Evolutionary conservation across 2,888 invertebrate genomes (phyloP), one percentile per base, ranked within the genome.

Genomic region (Brassicogethes aeneus): DNA sequence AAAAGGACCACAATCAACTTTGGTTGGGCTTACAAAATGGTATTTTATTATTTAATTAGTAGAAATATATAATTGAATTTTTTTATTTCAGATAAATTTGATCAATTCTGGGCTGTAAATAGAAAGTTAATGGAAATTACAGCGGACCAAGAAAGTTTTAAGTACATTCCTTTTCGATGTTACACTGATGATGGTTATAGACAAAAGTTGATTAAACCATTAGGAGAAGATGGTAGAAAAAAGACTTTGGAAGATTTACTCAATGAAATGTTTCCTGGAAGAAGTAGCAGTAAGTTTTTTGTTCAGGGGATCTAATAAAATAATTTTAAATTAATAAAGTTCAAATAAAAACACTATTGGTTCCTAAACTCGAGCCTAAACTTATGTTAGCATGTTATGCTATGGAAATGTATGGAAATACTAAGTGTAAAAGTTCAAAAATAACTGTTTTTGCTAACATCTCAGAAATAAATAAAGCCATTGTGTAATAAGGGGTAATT

Each of bases 81-180:
- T 42, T 40, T 48, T 36, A 46, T 74, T 75, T 35, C 69, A 89
- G 90, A 96, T 65, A 94, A 93, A 70, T 99, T 97, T 71, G 97
- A 99, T 66, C 96, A 96, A 68, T 99, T 99, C 68, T 99, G 97
- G 97, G 85, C 92, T 2, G 86, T 97, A 8, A 99, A 99, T 66
- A 79, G 92, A 53, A 83, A 91, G 61, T 71, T 99, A 39, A 97
- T 97, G 96, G 95, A 95, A 62, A 74, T 81, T 1, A 76, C 77
- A 48, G 81, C 78, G 38, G 85, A 84, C 37, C 83, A 80, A 57
- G 87, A 90, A 56, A 76, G 81, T 39, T 93, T 94, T 60, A 88
- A 86, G 65, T 79, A 88, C 69, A 88, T 95, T 72, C 94, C 95
- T 39, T 80, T 93, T 49, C 79, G 91, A 56, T 84, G 90, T 67